Conservation (phyloP, 2,797 vertebrate genomes). For the Pseudochaenichthys georgianus region DNA sequence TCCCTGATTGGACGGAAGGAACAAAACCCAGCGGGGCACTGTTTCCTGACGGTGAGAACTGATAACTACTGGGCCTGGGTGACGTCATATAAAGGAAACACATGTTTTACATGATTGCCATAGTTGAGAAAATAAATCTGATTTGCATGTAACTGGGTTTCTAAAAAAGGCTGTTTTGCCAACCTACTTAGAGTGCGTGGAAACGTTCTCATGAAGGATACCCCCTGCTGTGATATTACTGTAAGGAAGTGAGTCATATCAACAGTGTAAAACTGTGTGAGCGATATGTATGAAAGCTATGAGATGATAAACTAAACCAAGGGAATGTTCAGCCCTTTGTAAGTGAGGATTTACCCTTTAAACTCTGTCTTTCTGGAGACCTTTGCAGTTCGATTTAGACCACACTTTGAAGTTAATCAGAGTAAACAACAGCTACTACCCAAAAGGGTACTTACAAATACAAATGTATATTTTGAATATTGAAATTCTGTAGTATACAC, state of each 20-base stretch:
- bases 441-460: constrained; percentile 55
- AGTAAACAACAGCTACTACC: constrained; percentile 63
- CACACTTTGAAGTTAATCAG: constrained; percentile 60
- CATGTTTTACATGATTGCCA: not conserved
- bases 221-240: constrained; percentile 5
- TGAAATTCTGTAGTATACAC: constrained; percentile 23
- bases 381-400: constrained; percentile 55
- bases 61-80: constrained; percentile 10
- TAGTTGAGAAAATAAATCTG: not conserved
- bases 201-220: not conserved
- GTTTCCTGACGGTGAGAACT: constrained; percentile 4
- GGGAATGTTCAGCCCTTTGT: not conserved
- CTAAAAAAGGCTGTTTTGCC: not conserved
- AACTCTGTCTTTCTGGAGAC: constrained; percentile 42
- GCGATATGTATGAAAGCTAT: not conserved
- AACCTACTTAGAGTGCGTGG: not conserved
- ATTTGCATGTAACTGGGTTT: not conserved
- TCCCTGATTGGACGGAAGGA: constrained; percentile 46
- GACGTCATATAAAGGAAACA: not conserved
- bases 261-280: not conserved
- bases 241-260: constrained; percentile 3
- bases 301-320: constrained; percentile 4
- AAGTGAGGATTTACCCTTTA: constrained; percentile 41
- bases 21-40: constrained; percentile 42
- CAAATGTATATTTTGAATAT: constrained; percentile 59